These are phyloP conservation scores for Campoplex capitator DNA, from an alignment of 2,888 invertebrate genomes.

Conservation along the genomic window DNA sequence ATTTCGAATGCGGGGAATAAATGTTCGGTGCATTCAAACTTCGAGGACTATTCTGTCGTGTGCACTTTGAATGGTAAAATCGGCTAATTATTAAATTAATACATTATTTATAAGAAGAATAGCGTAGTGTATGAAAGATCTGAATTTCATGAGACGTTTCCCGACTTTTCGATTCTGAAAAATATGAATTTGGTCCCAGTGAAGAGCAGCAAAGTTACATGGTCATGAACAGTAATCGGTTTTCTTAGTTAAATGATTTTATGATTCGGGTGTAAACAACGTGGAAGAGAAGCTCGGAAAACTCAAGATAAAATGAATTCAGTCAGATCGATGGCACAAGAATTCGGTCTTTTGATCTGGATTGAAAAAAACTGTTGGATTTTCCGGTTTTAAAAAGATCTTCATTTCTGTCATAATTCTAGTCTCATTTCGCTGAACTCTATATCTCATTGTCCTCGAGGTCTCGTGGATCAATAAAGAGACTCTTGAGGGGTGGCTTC, in stretches of 20 bases:
- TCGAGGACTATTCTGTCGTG: not conserved
- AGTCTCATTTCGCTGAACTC: slow-evolving; percentile 50
- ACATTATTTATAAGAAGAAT: not conserved
- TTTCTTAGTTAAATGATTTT: not conserved
- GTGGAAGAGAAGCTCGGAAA: not conserved
- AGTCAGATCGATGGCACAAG: not conserved
- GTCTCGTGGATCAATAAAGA: slow-evolving; percentile 49
- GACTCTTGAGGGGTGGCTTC: slow-evolving; percentile 51
- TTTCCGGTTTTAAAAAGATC: slow-evolving; percentile 65
- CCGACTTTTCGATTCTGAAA: not conserved
- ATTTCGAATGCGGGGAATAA: not conserved
- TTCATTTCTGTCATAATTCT: slow-evolving; percentile 50
- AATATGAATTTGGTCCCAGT: not conserved
- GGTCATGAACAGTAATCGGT: not conserved
- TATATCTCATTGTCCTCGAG: slow-evolving; percentile 32
- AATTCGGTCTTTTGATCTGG: not conserved
- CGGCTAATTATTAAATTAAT: too few species aligned
- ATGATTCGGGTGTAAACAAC: not conserved
- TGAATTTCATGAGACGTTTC: not conserved
- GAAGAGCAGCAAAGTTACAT: not conserved
- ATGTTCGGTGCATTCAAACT: not conserved
- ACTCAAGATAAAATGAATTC: not conserved
- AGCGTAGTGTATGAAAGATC: not conserved
- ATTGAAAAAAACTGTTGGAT: slow-evolving; percentile 47
- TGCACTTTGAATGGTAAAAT: not conserved